Evolutionary conservation across 1,140 invertebrate species (phyloP).

Genomic region (Paraescarpia echinospica): DNA sequence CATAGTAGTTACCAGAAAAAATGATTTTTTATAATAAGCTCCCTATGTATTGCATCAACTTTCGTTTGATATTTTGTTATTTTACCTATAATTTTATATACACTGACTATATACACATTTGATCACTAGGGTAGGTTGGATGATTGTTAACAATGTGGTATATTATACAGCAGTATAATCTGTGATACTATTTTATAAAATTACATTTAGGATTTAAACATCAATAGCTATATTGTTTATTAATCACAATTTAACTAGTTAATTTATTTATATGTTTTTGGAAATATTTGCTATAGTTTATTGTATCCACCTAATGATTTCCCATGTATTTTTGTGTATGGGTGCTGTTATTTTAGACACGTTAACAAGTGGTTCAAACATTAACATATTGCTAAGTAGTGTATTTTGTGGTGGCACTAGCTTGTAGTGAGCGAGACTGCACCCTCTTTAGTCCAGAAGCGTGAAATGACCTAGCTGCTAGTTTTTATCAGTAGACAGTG

Average conservation of each 20-base stretch:
- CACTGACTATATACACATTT: not conserved
- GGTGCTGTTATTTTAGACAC: too few relatives aligned
- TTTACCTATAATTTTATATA: not conserved
- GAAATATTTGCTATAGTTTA: not conserved
- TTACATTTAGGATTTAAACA: too few relatives aligned
- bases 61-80: not conserved
- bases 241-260: too few relatives aligned
- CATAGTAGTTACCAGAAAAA: not conserved
- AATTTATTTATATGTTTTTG: too few relatives aligned
- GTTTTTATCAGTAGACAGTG: not conserved
- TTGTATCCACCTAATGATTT: not conserved
- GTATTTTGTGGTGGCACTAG: too few relatives aligned
- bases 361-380: too few relatives aligned
- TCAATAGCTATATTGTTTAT: too few relatives aligned
- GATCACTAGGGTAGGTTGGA: not conserved
- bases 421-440: not conserved
- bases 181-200: too few relatives aligned
- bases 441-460: not conserved
- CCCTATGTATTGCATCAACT: not conserved
- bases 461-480: not conserved
- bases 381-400: too few relatives aligned
- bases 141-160: not conserved
- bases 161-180: too few relatives aligned
- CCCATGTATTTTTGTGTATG: not conserved
- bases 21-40: not conserved